phyloP scores from a whole-genome alignment of 1,140 invertebrate species.

The Cotesia vestalis region DNA sequence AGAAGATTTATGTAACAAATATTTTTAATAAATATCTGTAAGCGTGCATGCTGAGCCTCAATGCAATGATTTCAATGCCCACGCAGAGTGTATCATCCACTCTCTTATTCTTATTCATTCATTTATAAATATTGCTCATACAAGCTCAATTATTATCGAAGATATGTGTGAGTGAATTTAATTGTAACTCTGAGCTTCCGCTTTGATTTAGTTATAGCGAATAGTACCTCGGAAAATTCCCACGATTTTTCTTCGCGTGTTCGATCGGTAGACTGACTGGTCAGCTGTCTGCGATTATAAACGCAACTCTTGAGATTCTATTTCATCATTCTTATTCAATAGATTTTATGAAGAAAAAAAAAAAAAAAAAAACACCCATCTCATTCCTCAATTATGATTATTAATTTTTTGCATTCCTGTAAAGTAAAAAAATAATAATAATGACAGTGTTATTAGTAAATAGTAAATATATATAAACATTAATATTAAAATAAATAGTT shows the following conservation, averaged over 20 bases:
- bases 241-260: slow-evolving; percentile 36
- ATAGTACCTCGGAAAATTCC: slow-evolving; percentile 28
- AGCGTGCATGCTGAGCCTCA: not conserved
- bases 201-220: not conserved
- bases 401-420: not conserved
- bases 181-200: not conserved
- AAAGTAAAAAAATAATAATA: too few species aligned
- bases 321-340: slow-evolving; percentile 19
- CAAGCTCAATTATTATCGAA: not conserved
- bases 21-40: too few species aligned
- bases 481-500: too few species aligned
- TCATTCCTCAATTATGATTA: not conserved
- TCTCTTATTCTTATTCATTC: too few species aligned
- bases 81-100: slow-evolving; percentile 14
- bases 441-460: too few species aligned
- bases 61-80: slow-evolving; percentile 10
- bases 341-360: not conserved
- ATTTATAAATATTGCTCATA: not conserved
- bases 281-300: slow-evolving; percentile 32
- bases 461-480: too few species aligned
- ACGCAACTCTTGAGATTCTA: slow-evolving; percentile 21
- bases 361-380: not conserved
- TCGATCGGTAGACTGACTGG: not conserved
- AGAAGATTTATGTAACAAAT: slow-evolving; percentile 42
- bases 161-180: too few species aligned